These are phyloP conservation scores for Axea sp. DNA, from an alignment of 2,888 invertebrate species.

Conservation along the genomic window DNA sequence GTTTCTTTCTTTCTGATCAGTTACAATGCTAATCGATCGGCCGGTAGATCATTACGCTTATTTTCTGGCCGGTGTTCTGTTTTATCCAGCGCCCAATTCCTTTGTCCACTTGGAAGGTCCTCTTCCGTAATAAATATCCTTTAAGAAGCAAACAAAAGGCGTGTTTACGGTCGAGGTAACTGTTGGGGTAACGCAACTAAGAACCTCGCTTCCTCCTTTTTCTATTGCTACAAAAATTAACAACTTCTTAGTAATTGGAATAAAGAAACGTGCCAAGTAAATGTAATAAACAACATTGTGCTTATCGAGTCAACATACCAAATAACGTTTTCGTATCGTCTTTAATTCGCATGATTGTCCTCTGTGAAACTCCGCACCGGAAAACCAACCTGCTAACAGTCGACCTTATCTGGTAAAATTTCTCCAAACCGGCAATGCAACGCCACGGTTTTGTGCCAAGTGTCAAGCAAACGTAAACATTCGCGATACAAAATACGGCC, in stretches of 20 bases:
- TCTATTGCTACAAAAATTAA: neutral
- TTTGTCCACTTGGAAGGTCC: slow-evolving; percentile 8
- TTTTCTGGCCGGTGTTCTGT: neutral
- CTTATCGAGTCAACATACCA: too few relatives aligned
- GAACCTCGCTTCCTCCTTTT: neutral
- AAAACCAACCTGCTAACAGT: too few relatives aligned
- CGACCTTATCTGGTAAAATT: neutral
- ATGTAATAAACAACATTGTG: too few relatives aligned
- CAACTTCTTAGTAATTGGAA: slow-evolving; percentile 2
- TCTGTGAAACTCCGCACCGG: too few relatives aligned
- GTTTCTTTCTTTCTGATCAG: neutral
- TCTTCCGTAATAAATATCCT: slow-evolving; percentile 10
- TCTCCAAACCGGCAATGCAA: neutral
- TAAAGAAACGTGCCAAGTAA: too few relatives aligned
- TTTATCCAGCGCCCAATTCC: neutral
- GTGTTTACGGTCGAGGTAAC: neutral
- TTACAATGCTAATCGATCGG: slow-evolving; percentile 4
- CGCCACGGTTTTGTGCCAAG: slow-evolving; percentile 3
- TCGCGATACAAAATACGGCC: slow-evolving; percentile 44
- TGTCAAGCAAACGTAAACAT: slow-evolving; percentile 28
- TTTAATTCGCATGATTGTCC: too few relatives aligned
- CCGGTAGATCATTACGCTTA: neutral
- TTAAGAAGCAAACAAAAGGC: slow-evolving; percentile 10
- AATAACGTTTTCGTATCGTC: too few relatives aligned
- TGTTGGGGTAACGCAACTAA: neutral